Conservation (phyloP, 2,113 vertebrate species). For the Phocoena phocoena region DNA sequence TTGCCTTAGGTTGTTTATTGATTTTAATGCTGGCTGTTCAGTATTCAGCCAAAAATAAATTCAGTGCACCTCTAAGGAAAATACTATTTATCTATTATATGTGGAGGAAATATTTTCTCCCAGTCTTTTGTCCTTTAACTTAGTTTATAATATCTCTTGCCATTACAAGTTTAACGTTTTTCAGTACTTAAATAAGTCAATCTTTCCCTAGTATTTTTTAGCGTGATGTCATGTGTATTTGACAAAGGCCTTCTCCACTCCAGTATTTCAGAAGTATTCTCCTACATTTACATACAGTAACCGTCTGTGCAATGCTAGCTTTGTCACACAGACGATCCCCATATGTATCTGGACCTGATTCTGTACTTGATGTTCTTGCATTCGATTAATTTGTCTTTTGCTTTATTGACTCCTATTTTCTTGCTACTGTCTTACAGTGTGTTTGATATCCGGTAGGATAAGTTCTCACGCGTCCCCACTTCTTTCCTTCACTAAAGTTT, state of each 20-base stretch:
- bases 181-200: neutral
- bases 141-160: neutral
- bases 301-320: neutral
- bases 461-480: neutral
- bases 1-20: neutral
- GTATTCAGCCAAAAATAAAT: slow-evolving; percentile 7
- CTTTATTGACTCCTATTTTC: neutral
- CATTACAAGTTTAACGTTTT: neutral
- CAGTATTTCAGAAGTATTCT: neutral
- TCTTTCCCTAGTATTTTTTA: neutral
- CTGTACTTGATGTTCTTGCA: neutral
- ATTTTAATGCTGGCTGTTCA: neutral
- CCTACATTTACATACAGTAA: neutral
- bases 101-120: neutral
- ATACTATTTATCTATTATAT: neutral
- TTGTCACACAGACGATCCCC: neutral
- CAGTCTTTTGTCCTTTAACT: neutral
- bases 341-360: neutral
- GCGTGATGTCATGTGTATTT: neutral
- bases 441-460: neutral
- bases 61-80: neutral
- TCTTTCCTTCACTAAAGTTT: slow-evolving; percentile 6
- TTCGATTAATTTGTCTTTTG: neutral
- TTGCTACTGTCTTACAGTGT: neutral
- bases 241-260: neutral